A percentile compares a stretch with the other conserved stretches of the same genome.
phyloP scores from a whole-genome alignment of 2,888 invertebrate species.

The Pristionchus japonicus region DNA sequence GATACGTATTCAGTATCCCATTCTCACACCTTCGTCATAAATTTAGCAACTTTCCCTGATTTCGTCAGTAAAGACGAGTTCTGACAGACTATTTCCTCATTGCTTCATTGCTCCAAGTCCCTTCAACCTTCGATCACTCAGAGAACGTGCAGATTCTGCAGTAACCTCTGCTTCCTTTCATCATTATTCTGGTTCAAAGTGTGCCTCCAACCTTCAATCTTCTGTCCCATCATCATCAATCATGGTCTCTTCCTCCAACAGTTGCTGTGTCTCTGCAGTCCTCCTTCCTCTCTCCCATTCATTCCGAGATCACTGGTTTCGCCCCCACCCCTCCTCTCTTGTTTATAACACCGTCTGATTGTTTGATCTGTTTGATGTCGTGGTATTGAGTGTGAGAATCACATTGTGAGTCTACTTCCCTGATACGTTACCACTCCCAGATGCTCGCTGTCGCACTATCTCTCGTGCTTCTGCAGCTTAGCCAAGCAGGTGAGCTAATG shows the following conservation, averaged over 20 bases:
- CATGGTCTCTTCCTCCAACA: neutral
- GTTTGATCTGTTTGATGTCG: neutral
- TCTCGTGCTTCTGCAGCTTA: slow-evolving; percentile 24
- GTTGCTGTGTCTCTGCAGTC: neutral
- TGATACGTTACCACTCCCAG: neutral
- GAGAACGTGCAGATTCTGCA: neutral
- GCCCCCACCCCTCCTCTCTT: neutral
- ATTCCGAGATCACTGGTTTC: neutral
- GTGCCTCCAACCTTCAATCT: neutral
- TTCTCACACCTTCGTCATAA: too few species aligned
- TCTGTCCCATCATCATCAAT: neutral
- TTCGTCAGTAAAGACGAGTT: too few species aligned
- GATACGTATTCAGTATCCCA: too few species aligned
- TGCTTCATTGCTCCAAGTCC: too few species aligned
- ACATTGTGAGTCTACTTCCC: neutral
- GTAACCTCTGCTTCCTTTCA: neutral
- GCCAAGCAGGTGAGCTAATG: neutral
- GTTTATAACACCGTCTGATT: neutral
- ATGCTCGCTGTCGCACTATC: neutral
- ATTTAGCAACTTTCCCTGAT: too few species aligned
- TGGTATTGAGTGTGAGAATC: neutral
- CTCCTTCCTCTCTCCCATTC: neutral
- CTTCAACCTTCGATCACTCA: too few species aligned
- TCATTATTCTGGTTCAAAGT: neutral
- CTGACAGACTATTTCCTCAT: too few species aligned